phyloP scores from a whole-genome alignment of 1,140 invertebrate genomes.

The Popillia japonica region DNA sequence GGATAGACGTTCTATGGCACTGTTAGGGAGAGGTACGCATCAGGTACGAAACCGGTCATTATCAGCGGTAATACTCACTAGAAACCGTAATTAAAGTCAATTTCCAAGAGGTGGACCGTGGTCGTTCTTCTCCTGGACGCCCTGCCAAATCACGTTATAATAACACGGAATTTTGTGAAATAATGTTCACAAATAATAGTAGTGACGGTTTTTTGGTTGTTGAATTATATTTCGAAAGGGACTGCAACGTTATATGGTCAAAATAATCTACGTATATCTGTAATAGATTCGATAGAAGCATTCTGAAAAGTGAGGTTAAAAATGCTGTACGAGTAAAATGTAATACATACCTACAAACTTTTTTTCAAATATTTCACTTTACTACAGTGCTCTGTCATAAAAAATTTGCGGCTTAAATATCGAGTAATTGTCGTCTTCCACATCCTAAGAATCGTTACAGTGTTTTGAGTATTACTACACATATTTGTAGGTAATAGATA shows the following conservation, averaged over 20 bases:
- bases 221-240: neutral
- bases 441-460: too few relatives aligned
- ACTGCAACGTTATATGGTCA: neutral
- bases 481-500: too few relatives aligned
- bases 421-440: too few relatives aligned
- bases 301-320: too few relatives aligned
- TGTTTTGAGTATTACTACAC: too few relatives aligned
- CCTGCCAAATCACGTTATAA: slow-evolving; percentile 14
- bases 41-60: neutral
- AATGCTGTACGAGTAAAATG: too few relatives aligned
- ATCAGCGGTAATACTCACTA: neutral
- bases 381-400: too few relatives aligned
- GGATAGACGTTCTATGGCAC: neutral
- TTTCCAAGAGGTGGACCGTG: neutral
- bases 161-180: slow-evolving; percentile 1
- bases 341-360: too few relatives aligned
- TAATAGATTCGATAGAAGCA: too few relatives aligned
- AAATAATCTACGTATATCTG: too few relatives aligned
- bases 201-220: neutral
- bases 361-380: too few relatives aligned
- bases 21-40: neutral
- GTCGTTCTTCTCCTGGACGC: neutral
- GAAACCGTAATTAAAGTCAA: slow-evolving; percentile 10
- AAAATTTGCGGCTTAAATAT: too few relatives aligned
- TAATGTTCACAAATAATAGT: slow-evolving; percentile 15